Conservation (phyloP, 1,140 invertebrate genomes). For the Pogonomyrmex barbatus region DNA sequence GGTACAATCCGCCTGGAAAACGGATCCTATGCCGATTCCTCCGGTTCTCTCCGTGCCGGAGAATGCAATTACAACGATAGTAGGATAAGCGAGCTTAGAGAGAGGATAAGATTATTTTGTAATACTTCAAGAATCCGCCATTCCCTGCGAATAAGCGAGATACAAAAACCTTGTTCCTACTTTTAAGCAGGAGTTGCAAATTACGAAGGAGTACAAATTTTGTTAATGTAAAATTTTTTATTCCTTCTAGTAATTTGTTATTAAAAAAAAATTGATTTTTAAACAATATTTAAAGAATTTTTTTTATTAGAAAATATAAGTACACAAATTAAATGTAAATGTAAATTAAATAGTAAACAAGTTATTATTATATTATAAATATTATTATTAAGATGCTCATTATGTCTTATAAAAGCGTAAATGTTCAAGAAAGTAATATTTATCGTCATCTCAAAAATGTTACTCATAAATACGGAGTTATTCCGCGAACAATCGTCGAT, state of each 20-base stretch:
- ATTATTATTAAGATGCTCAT: background rate
- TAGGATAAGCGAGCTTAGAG: background rate
- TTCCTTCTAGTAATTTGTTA: background rate
- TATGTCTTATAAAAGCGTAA: background rate
- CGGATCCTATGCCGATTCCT: constrained; percentile 13
- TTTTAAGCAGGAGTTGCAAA: background rate
- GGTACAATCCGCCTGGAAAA: constrained; percentile 44
- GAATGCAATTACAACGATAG: constrained; percentile 10
- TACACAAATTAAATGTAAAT: background rate
- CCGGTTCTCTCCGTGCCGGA: too few relatives aligned
- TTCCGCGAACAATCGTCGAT: background rate
- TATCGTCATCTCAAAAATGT: background rate
- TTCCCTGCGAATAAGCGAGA: background rate
- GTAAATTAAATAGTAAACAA: background rate
- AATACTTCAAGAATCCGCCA: background rate
- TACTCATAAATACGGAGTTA: background rate
- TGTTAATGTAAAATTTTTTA: background rate
- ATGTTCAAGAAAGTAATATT: background rate
- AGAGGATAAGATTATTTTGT: background rate
- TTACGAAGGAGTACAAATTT: background rate
- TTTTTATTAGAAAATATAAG: background rate
- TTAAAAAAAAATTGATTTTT: background rate
- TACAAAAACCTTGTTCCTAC: too few relatives aligned
- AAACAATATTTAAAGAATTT: background rate
- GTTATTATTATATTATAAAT: background rate